Base-by-base conservation (phyloP, 2,888 invertebrate genomes). In the Amiota communis region DNA sequence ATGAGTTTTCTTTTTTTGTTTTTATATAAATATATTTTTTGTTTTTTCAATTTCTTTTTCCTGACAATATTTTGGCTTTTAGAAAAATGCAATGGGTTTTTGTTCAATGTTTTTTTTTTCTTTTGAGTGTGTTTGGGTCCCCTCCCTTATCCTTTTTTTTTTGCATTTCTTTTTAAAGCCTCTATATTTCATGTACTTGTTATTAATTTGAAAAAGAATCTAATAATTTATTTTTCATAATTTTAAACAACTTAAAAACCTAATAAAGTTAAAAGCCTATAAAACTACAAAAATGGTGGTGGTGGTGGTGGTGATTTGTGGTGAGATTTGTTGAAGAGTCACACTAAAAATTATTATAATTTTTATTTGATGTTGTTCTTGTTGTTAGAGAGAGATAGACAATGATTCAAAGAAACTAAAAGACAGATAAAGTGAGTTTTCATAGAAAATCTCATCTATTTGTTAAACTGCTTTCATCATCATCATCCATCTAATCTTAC, bases 211-310 rank as follows among this genome's bases (percentile, higher is more conserved):
- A 11, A 69, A 76, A 74, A 69, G 76, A 78, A 72, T 81, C 59
- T 73, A 75, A 76, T 81, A 81, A 83, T 83, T 76, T 79, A 63
- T 72, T 76, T 73, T 53, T 57, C 63, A n/a, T 9, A 57, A 49
- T 79, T 77, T 69, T 63, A 84, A 83, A 63, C 63, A 63, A 63
- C 46, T 63, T 63, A 63, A 63, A 67, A 67, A 48, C 59, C 48
- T 48, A 70, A 36, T 36, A 36, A 70, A 59, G 48, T 61, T 59
- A 70, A 70, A 59, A 61, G 80, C 82, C 83, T 85, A 85, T 84
- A 85, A 82, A 83, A 82, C 85, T 85, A 83, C 83, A 83, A 84
- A 36, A 83, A 85, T 85, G 85, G 82, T 83, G 85, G 85, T 83
- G 83, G 36, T 36, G n/a, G n/a, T 2, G 8, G 36, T 36, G 36